Evolutionary conservation across 2,797 vertebrate species (phyloP).

Genomic region (Phoeniculus purpureus): DNA sequence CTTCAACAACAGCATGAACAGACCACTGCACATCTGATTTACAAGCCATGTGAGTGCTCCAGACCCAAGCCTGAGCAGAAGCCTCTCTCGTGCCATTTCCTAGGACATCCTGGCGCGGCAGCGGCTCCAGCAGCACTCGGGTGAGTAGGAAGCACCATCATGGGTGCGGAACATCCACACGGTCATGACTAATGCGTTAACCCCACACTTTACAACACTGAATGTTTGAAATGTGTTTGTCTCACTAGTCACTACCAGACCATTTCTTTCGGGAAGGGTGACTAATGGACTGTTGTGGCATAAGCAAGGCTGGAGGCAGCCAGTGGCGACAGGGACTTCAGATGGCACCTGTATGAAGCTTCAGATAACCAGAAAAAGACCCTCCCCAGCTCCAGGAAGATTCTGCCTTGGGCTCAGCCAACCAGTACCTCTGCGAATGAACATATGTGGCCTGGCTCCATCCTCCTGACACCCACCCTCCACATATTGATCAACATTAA

Average conservation of each 20-base stretch:
- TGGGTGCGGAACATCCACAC: constrained; percentile 19
- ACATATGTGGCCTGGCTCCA: no score
- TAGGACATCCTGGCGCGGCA: constrained; percentile 50
- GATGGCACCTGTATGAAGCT: no score
- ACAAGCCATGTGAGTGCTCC: constrained; percentile 9
- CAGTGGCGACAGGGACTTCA: no score
- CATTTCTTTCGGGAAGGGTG: neutral
- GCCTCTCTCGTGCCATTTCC: constrained; percentile 26
- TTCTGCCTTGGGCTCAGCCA: no score
- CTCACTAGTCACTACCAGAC: constrained; percentile 13
- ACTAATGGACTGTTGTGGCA: neutral
- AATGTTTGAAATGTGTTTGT: neutral
- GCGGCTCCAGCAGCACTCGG: constrained; percentile 35
- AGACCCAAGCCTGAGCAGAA: constrained; percentile 21
- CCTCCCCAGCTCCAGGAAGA: no score
- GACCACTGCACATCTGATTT: neutral
- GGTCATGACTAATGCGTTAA: constrained; percentile 49
- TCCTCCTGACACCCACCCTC: no score
- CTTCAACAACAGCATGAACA: neutral
- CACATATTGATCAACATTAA: no score
- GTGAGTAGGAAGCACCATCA: constrained; percentile 35
- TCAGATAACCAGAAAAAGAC: no score
- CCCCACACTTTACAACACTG: neutral
- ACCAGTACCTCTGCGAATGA: no score
- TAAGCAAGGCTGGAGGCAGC: no score